Percentiles rank a stretch among this genome's conserved stretches.
These are phyloP conservation scores for Tachycineta bicolor DNA, from an alignment of 2,113 vertebrate genomes.

Conservation along the genomic window DNA sequence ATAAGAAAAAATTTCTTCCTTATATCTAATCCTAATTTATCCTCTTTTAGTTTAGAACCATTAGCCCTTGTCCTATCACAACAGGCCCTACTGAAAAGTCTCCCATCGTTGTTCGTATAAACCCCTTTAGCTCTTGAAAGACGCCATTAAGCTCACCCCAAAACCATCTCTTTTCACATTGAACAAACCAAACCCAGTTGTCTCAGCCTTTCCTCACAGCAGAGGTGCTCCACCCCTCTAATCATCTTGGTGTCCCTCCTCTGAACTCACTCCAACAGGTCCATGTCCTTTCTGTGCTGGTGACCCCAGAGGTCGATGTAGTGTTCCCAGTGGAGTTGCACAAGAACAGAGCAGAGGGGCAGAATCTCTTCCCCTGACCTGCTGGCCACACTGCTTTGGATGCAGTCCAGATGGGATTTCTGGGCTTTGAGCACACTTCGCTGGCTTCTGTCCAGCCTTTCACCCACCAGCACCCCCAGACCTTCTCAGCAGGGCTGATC, in stretches of 20 bases:
- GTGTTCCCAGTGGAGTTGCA: accelerated
- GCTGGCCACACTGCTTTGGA: accelerated
- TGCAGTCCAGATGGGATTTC: neutral
- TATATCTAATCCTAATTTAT: neutral
- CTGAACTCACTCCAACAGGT: neutral
- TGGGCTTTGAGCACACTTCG: neutral
- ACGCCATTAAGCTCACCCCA: neutral
- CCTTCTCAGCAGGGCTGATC: neutral
- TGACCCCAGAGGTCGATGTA: neutral
- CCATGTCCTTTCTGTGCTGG: neutral
- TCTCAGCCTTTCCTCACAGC: neutral
- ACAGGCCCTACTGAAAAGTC: neutral
- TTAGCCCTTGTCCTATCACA: accelerated
- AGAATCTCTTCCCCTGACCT: neutral
- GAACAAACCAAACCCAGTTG: neutral
- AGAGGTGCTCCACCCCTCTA: neutral
- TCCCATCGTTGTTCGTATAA: neutral
- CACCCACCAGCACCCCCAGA: neutral
- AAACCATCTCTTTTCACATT: neutral
- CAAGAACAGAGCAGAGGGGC: neutral
- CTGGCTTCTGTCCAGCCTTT: neutral
- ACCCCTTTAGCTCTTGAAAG: neutral
- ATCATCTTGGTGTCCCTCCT: neutral
- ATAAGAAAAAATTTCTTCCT: neutral
- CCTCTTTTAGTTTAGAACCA: neutral